Conservation (phyloP, 2,888 invertebrate species). For the Drosophila pseudotalamancana region DNA sequence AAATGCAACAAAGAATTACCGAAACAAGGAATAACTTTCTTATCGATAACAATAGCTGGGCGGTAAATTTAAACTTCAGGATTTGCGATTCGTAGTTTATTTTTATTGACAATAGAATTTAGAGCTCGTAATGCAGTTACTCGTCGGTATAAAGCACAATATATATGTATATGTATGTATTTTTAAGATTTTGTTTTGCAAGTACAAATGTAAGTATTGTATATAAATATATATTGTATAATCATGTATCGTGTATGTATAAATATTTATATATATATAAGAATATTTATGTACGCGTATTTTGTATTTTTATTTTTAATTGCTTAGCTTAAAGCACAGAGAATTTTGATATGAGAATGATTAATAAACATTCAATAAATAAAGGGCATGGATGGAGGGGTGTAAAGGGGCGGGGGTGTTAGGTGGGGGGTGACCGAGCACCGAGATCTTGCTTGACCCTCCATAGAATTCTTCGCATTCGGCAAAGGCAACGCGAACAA, state of each 20-base stretch:
- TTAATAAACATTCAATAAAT: slow-evolving; percentile 41
- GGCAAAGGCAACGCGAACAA: neutral
- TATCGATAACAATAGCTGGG: neutral
- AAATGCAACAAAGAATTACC: neutral
- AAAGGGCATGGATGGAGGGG: too few species aligned
- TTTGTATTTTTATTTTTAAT: slow-evolving; percentile 54
- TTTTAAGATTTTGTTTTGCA: slow-evolving; percentile 22
- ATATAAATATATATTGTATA: slow-evolving; percentile 53
- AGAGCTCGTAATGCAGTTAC: slow-evolving; percentile 60
- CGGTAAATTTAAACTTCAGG: neutral
- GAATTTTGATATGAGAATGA: slow-evolving; percentile 77
- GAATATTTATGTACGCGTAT: slow-evolving; percentile 36
- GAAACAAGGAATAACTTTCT: fast-evolving
- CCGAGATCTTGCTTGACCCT: too few species aligned
- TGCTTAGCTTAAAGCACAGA: slow-evolving; percentile 79
- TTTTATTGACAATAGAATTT: slow-evolving; percentile 76
- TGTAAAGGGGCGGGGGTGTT: too few species aligned
- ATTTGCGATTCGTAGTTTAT: slow-evolving; percentile 25
- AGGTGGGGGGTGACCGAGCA: too few species aligned
- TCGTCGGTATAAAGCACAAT: slow-evolving; percentile 72
- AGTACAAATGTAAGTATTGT: slow-evolving; percentile 51
- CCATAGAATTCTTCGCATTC: too few species aligned
- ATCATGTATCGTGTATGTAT: slow-evolving; percentile 37
- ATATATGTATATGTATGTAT: slow-evolving; percentile 48
- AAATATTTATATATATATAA: slow-evolving; percentile 31